A percentile compares a stretch with the other conserved stretches of the same genome.
phyloP scores from a whole-genome alignment of 1,140 invertebrate genomes.

The Protaetia brevitarsis region DNA sequence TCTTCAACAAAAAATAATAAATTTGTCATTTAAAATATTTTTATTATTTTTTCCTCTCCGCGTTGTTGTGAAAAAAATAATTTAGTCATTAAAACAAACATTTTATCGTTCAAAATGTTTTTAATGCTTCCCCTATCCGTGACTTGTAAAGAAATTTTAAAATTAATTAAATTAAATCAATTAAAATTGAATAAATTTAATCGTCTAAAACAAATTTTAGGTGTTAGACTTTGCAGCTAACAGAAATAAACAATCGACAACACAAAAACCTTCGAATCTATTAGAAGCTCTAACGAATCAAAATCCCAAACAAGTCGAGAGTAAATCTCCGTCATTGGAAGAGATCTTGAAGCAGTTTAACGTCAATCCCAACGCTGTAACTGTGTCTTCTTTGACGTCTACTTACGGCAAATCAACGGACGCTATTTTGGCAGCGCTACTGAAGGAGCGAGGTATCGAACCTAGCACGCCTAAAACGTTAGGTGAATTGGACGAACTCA shows the following conservation, averaged over 20 bases:
- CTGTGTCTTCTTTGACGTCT: constrained; percentile 21
- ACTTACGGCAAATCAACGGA: constrained; percentile 59
- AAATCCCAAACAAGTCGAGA: background rate
- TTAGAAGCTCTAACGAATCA: background rate
- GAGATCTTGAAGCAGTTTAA: constrained; percentile 15
- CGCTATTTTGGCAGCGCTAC: constrained; percentile 61
- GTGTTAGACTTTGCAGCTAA: constrained; percentile 19
- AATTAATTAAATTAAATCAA: no score
- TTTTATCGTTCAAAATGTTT: no score
- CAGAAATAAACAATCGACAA: background rate
- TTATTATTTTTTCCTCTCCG: no score
- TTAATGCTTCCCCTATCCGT: no score
- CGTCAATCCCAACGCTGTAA: constrained; percentile 1
- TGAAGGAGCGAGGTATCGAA: constrained; percentile 66
- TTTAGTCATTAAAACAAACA: no score
- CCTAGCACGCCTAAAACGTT: constrained; percentile 60
- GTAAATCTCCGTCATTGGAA: background rate
- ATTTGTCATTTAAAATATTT: no score
- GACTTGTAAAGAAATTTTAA: no score
- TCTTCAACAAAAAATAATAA: no score
- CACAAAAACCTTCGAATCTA: background rate
- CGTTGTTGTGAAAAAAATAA: no score
- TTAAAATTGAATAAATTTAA: no score
- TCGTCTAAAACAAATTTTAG: background rate
- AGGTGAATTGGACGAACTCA: constrained; percentile 53